phyloP scores from a whole-genome alignment of 2,888 invertebrate genomes.

The Steinernema scapterisci region DNA sequence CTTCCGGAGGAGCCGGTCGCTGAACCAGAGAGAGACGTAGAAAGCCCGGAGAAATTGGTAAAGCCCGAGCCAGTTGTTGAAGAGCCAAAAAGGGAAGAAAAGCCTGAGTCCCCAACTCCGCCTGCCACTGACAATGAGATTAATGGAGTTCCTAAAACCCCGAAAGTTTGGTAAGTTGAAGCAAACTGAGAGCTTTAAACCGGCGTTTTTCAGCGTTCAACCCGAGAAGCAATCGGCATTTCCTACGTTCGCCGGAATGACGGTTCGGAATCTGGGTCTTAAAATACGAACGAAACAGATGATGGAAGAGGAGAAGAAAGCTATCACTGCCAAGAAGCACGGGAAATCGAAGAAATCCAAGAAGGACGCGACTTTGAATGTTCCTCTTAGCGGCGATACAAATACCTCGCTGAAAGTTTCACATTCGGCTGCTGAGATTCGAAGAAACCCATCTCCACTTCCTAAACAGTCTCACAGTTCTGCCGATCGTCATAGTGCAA shows the following conservation, averaged over 20 bases:
- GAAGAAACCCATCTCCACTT: background rate
- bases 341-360: background rate
- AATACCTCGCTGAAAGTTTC: background rate
- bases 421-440: background rate
- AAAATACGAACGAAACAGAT: background rate
- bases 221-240: background rate
- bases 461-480: background rate
- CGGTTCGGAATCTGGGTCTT: background rate
- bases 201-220: background rate
- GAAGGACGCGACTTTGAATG: background rate
- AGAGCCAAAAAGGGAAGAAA: too few species aligned
- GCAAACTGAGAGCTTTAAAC: background rate
- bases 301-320: slow-evolving; percentile 7
- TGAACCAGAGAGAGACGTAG: background rate
- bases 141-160: background rate
- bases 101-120: background rate
- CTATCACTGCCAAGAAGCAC: background rate
- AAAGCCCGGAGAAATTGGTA: background rate
- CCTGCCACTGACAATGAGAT: background rate
- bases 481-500: background rate
- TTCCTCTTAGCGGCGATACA: background rate
- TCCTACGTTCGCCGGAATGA: background rate
- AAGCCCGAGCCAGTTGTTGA: too few species aligned
- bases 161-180: background rate
- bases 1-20: background rate